Percentiles rank a stretch among this genome's conserved stretches.
These are phyloP conservation scores for Aphrophora alni DNA, from an alignment of 2,888 invertebrate species.

Conservation along the genomic window DNA sequence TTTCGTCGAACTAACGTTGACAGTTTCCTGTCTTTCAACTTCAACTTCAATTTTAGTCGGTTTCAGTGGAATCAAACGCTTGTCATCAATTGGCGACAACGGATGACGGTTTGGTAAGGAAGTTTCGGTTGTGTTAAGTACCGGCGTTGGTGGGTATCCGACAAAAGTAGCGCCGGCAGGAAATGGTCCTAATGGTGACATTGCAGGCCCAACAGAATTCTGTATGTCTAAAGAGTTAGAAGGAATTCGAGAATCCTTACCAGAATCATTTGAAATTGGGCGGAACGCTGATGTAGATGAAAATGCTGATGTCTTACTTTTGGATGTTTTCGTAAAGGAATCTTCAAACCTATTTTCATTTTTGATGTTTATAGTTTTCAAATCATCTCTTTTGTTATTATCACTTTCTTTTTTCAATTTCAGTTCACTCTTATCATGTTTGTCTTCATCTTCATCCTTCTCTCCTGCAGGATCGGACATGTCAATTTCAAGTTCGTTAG, in stretches of 20 bases:
- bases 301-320: conserved; percentile 34
- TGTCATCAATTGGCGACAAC: conserved; percentile 57
- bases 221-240: conserved; percentile 51
- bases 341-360: conserved; percentile 33
- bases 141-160: conserved; percentile 58
- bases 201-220: conserved; percentile 51
- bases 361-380: conserved; percentile 38
- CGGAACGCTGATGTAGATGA: conserved; percentile 74
- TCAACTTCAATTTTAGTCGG: conserved; percentile 57
- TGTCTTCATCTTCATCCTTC: conserved; percentile 65
- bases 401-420: conserved; percentile 57
- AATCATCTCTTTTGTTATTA: conserved; percentile 49
- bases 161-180: conserved; percentile 78
- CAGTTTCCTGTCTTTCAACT: conserved; percentile 48
- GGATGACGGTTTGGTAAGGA: conserved; percentile 47
- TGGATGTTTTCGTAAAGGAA: conserved; percentile 33
- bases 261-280: conserved; percentile 69
- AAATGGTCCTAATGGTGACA: conserved; percentile 62
- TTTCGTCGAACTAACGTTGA: conserved; percentile 55
- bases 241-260: conserved; percentile 60
- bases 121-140: conserved; percentile 36
- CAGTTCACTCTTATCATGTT: conserved; percentile 56
- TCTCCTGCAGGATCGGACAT: conserved; percentile 76
- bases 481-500: conserved; percentile 79
- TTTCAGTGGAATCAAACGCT: conserved; percentile 61